Evolutionary conservation across 1,140 invertebrate genomes (phyloP), one percentile per base, ranked within the genome.

Genomic region (Pogonomyrmex californicus): DNA sequence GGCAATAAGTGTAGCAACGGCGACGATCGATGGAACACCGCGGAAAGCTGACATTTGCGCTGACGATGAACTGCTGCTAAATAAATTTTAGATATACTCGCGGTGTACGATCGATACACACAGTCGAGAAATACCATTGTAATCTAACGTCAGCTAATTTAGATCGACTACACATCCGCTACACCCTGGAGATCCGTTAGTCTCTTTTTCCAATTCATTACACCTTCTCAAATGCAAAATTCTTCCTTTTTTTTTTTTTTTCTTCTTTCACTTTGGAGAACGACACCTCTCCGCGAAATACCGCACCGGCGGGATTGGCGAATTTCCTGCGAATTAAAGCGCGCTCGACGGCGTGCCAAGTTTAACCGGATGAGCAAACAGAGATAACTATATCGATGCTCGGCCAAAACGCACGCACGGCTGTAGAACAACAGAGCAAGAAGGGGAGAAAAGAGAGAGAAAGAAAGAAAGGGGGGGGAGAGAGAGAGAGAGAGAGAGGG

Each of bases 331-430:
- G 33, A 79, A 83, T 83, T 83, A 73, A 73, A 83, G 79, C 79
- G 23, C 49, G 23, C 49, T 70, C 78, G 38, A 73, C 54, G 33
- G 44, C 54, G 68, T 75, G 79, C 68, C 79, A 83, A 73, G 68
- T 75, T 83, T 73, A 75, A 60, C 68, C 68, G 68, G 79, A 83
- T 70, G 63, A 68, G 47, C 85, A 86, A 86, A 86, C 85, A 81
- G 63, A 86, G 85, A 86, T 86, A 82, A 82, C 75, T 79, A 58
- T 68, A 47, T 65, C 75, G 75, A 81, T 85, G 60, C 33, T 49
- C 54, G 51, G 41, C 12, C 36, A 60, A 71, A 76, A 81, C 38
- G 49, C 33, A 23, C n/a, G 51, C 12, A 36, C 10, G 4, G 44
- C n/a, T n/a, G 4, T 44, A 68, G 12, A 73, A 41, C 44, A 44